phyloP scores from a whole-genome alignment of 2,113 vertebrate species.

The Sardina pilchardus region DNA sequence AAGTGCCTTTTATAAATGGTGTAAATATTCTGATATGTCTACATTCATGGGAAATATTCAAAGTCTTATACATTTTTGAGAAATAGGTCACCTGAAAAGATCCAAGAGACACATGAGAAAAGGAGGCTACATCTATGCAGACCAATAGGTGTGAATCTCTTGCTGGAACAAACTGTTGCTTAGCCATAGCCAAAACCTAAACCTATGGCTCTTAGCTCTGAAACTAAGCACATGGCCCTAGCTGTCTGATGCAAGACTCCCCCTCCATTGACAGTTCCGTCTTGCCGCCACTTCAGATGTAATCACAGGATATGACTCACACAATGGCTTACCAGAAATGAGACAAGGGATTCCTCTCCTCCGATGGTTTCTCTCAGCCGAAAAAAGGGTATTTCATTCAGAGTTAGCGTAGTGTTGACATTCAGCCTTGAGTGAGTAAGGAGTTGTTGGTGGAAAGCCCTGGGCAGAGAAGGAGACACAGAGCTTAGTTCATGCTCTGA shows the following conservation, averaged over 20 bases:
- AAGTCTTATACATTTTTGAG: not conserved
- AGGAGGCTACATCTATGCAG: not conserved
- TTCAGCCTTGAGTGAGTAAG: constrained; percentile 34
- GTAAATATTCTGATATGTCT: not conserved
- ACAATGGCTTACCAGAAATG: constrained; percentile 53
- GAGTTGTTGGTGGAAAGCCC: constrained; percentile 51
- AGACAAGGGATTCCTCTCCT: not conserved
- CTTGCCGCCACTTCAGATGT: constrained; percentile 37
- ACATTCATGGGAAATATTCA: not conserved
- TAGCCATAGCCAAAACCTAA: not conserved
- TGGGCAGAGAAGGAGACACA: constrained; percentile 34
- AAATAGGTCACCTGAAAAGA: constrained; percentile 3
- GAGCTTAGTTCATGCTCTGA: constrained; percentile 19
- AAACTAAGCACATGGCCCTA: constrained; percentile 53
- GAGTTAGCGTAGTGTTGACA: constrained; percentile 40
- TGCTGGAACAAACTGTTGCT: not conserved
- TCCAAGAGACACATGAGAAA: too few species aligned
- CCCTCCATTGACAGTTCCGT: constrained; percentile 61
- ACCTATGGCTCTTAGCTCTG: not conserved
- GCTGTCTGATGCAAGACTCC: constrained; percentile 72
- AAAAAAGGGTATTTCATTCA: not conserved
- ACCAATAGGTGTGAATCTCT: not conserved
- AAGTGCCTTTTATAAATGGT: too few species aligned
- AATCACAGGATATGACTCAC: constrained; percentile 28
- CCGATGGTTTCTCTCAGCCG: constrained; percentile 11